Percentiles rank a stretch among this genome's conserved stretches.
Conservation (phyloP, 2,888 invertebrate species). For the Mayetiola destructor region DNA sequence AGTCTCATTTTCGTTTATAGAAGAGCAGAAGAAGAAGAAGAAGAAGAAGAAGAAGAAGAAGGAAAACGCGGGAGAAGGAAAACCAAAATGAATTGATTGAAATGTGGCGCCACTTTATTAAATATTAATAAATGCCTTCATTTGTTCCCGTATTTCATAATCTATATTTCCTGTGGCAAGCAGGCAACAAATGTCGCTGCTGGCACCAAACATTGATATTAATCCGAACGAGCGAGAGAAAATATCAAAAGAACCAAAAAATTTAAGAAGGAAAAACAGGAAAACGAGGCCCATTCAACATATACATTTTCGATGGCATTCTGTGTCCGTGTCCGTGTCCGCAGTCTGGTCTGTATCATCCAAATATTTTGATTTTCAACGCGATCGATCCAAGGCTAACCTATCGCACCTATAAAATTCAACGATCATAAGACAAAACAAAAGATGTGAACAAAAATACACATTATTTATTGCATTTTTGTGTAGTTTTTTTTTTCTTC, state of each 20-base stretch:
- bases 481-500: too few relatives aligned
- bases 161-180: slow-evolving; percentile 10
- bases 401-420: not conserved
- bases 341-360: too few relatives aligned
- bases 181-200: not conserved
- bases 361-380: slow-evolving; percentile 3
- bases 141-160: not conserved
- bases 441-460: not conserved
- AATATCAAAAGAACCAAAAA: too few relatives aligned
- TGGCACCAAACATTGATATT: too few relatives aligned
- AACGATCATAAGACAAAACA: not conserved
- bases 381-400: not conserved
- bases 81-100: slow-evolving; percentile 3
- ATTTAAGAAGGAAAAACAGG: too few relatives aligned
- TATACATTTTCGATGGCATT: not conserved
- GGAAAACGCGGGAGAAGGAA: too few relatives aligned
- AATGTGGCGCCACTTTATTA: slow-evolving; percentile 11
- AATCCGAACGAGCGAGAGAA: too few relatives aligned
- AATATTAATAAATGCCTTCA: slow-evolving; percentile 3
- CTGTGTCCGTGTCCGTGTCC: too few relatives aligned
- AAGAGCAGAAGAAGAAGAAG: too few relatives aligned
- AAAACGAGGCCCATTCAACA: not conserved
- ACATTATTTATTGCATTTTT: slow-evolving; percentile 8
- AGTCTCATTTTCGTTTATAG: not conserved
- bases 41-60: too few relatives aligned